Evolutionary conservation across 2,113 vertebrate species (phyloP), one percentile per base, ranked within the genome.

Genomic region (Heterocephalus glaber): DNA sequence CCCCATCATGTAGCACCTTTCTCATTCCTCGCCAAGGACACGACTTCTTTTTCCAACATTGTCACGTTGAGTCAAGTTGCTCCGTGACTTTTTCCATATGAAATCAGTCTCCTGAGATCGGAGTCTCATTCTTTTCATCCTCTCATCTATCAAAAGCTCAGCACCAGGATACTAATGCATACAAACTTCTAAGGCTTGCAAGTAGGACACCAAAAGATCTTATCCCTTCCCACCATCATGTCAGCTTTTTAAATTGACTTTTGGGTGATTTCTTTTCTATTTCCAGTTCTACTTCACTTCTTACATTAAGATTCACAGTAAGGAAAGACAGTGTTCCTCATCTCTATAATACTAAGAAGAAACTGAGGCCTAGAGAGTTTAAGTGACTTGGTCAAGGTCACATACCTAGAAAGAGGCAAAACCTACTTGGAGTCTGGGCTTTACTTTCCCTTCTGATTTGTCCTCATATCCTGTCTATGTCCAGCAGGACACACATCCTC

Each of bases 401-500:
- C 3, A 1, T 16, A 3, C 4, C 2, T 82, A 30, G 16, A 88
- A 63, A 35, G 26, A 7, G 28, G 3, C 14, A 58, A 72, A 68
- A 38, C 19, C 6, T 54, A 49, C 16, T 0, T 24, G 14, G 49
- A 63, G 10, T 16, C 16, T 44, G 16, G 9, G 19, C 38, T 28
- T 60, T 11, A n/a, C 2, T 14, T 68, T 52, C 7, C 2, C 35
- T 1, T 12, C 20, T 84, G 76, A 16, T 0, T 0, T 28, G 16
- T 81, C 26, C 38, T 77, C 28, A 4, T 66, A 60, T 85, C 22
- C 28, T 90, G 12, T 24, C 56, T 0, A 13, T 41, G 41, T 76
- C 76, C 58, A 24, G 11, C 90, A 97, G 97, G 96, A 5, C 74
- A 85, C 33, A 77, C 5, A 0, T 56, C 95, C 56, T 93, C 96